phyloP scores from a whole-genome alignment of 1,140 invertebrate genomes.

The Euura saliciscinereae region DNA sequence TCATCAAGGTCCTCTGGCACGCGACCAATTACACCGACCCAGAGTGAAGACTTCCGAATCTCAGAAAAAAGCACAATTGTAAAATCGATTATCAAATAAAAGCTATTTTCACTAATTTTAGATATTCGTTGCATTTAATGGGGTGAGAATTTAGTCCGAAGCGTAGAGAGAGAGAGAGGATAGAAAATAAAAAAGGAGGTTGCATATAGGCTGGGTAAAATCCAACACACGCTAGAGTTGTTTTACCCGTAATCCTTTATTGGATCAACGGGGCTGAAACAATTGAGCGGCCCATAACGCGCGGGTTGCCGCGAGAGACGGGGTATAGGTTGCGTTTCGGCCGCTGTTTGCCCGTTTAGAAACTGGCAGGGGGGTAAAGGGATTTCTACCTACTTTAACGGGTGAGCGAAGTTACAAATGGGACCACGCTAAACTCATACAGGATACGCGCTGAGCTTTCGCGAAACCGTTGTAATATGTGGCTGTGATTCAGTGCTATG shows the following conservation, averaged over 20 bases:
- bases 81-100: no score
- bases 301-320: constrained; percentile 20
- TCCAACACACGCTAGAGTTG: constrained; percentile 52
- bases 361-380: constrained; percentile 25
- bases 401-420: constrained; percentile 58
- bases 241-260: constrained; percentile 58
- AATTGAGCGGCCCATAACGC: constrained; percentile 46
- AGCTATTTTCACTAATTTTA: no score
- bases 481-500: not conserved
- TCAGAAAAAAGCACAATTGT: no score
- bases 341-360: constrained; percentile 5
- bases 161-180: no score
- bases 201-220: constrained; percentile 32
- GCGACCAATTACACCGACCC: constrained; percentile 9
- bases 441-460: constrained; percentile 22
- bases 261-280: constrained; percentile 59
- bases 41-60: not conserved
- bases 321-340: constrained; percentile 16
- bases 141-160: no score
- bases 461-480: not conserved
- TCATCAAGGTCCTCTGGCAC: constrained; percentile 9
- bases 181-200: no score
- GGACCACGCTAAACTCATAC: constrained; percentile 55
- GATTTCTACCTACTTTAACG: constrained; percentile 56
- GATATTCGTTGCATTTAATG: no score